A percentile compares a stretch with the other conserved stretches of the same genome.
Conservation (phyloP, 2,888 invertebrate genomes). For the Trachelus iudaicus region DNA sequence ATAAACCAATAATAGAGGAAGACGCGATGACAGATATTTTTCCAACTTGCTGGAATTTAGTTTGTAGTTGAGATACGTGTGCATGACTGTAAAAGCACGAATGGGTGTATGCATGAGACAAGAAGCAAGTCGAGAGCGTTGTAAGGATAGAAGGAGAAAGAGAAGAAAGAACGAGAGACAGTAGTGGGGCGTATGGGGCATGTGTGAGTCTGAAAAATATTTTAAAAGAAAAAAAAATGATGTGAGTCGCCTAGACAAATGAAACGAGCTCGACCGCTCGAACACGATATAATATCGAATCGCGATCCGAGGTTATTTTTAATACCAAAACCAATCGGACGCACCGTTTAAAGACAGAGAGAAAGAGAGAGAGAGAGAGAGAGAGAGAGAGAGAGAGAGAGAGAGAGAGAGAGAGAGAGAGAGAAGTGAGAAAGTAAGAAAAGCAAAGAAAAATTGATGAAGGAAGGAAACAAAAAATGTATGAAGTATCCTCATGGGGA, state of each 20-base stretch:
- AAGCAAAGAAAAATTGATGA: neutral
- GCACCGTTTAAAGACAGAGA: constrained; percentile 15
- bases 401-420: neutral
- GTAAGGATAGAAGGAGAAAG: neutral
- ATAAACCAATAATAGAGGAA: constrained; percentile 51
- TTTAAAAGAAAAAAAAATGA: neutral
- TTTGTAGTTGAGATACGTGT: constrained; percentile 19
- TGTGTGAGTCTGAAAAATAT: neutral
- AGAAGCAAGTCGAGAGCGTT: neutral
- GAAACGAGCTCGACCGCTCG: constrained; percentile 21
- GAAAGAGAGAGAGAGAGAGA: neutral
- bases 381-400: too few relatives aligned
- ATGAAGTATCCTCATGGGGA: constrained; percentile 24
- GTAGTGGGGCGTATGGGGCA: neutral
- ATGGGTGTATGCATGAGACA: neutral
- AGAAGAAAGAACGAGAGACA: neutral
- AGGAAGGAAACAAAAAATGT: constrained; percentile 1
- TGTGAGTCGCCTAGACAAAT: neutral
- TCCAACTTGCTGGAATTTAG: constrained; percentile 54
- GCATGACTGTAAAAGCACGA: neutral
- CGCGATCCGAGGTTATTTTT: constrained; percentile 66
- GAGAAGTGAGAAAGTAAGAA: neutral
- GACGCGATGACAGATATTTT: constrained; percentile 55
- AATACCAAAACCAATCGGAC: constrained; percentile 66
- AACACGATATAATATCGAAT: constrained; percentile 31